Evolutionary conservation across 2,113 vertebrate species (phyloP).

Genomic region (Anser brachyrhynchus): DNA sequence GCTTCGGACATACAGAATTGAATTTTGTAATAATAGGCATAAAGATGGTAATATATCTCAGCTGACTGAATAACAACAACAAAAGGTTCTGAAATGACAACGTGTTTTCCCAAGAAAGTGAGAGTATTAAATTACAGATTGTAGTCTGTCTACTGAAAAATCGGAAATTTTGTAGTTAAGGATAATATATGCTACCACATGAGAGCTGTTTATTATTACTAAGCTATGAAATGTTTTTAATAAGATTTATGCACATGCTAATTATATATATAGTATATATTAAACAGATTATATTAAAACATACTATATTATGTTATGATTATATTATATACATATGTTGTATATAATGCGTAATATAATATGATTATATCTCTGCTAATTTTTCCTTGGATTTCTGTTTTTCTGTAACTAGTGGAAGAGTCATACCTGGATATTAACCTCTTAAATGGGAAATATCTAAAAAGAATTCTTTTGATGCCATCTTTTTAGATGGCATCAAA

Average conservation of each 20-base stretch:
- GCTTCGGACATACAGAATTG: neutral
- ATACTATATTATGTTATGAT: neutral
- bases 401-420: neutral
- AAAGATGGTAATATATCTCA: neutral
- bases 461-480: neutral
- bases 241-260: neutral
- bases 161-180: neutral
- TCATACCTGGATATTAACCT: neutral
- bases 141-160: neutral
- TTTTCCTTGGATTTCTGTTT: neutral
- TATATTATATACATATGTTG: too few species aligned
- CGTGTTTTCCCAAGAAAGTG: neutral
- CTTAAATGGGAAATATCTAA: neutral
- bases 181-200: neutral
- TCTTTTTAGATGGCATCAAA: neutral
- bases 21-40: neutral
- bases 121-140: neutral
- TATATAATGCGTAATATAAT: neutral
- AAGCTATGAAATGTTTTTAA: neutral
- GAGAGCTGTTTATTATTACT: neutral
- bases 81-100: neutral
- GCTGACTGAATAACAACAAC: neutral
- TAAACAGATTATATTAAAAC: neutral
- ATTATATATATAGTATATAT: neutral
- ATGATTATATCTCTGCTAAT: neutral